Evolutionary conservation across 2,888 invertebrate genomes (phyloP).

Genomic region (Polia nebulosa): DNA sequence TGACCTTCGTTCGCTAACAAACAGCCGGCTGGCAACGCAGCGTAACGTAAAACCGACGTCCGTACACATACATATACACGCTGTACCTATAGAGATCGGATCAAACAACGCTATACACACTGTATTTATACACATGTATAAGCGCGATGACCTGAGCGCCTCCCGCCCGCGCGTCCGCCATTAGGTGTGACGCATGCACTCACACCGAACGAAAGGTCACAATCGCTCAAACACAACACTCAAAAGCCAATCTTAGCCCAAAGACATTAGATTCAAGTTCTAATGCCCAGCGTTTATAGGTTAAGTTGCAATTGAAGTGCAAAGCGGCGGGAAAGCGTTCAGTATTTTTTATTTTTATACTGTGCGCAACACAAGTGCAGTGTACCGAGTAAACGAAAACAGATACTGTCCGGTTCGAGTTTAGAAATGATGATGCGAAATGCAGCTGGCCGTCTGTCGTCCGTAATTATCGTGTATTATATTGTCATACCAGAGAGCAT

Average conservation of each 20-base stretch:
- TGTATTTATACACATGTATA: constrained; percentile 73
- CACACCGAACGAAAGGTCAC: constrained; percentile 71
- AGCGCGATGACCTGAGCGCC: constrained; percentile 88
- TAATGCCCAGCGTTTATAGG: constrained; percentile 57
- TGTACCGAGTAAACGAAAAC: constrained; percentile 84
- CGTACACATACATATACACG: constrained; percentile 70
- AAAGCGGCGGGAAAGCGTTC: constrained; percentile 81
- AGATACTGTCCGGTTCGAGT: constrained; percentile 70
- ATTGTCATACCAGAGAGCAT: constrained; percentile 29
- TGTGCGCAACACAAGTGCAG: constrained; percentile 82
- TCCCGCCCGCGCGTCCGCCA: constrained; percentile 75
- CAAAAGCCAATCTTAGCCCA: constrained; percentile 67
- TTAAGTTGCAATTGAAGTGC: constrained; percentile 69
- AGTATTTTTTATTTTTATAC: constrained; percentile 86
- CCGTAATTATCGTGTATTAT: constrained; percentile 52
- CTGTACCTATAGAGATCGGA: constrained; percentile 74
- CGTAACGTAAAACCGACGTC: constrained; percentile 80
- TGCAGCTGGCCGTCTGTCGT: constrained; percentile 70
- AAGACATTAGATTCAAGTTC: constrained; percentile 61
- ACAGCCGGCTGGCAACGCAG: constrained; percentile 86
- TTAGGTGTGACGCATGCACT: constrained; percentile 84
- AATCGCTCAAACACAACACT: constrained; percentile 61
- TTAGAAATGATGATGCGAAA: constrained; percentile 72
- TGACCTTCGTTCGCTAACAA: constrained; percentile 84
- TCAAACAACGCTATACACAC: constrained; percentile 75